These are phyloP conservation scores for Chloroclystis v-ata DNA, from an alignment of 2,888 invertebrate genomes.

Conservation along the genomic window DNA sequence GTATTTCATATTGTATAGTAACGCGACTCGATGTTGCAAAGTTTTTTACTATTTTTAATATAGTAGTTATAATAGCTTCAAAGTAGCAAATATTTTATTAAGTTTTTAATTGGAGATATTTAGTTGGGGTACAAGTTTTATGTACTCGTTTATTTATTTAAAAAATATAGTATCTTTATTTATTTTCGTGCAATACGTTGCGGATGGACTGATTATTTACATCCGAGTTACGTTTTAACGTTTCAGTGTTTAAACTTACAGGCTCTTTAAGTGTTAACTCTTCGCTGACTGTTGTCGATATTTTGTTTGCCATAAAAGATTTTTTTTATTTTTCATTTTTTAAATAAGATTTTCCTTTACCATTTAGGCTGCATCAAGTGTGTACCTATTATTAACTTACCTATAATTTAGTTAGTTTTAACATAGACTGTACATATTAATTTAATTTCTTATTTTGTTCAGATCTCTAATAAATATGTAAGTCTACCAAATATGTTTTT, in stretches of 20 bases:
- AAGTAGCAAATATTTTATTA: constrained; percentile 39
- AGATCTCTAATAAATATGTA: constrained; percentile 80
- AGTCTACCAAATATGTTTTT: constrained; percentile 59
- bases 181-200: constrained; percentile 66
- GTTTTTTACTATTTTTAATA: constrained; percentile 48
- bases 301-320: constrained; percentile 45
- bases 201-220: constrained; percentile 68
- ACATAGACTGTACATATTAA: constrained; percentile 79
- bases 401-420: constrained; percentile 77
- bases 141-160: constrained; percentile 34
- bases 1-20: constrained; percentile 32
- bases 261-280: constrained; percentile 44
- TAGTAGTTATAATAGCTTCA: constrained; percentile 39
- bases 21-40: constrained; percentile 33
- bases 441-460: constrained; percentile 80
- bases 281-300: constrained; percentile 46
- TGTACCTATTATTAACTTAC: constrained; percentile 78
- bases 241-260: constrained; percentile 34
- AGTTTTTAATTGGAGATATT: constrained; percentile 32
- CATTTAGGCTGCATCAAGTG: constrained; percentile 66
- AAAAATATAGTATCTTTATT: constrained; percentile 43
- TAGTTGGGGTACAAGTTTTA: constrained; percentile 42
- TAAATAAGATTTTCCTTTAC: constrained; percentile 35
- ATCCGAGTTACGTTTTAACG: constrained; percentile 49
- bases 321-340: constrained; percentile 55